Evolutionary conservation across 2,113 vertebrate species (phyloP), one percentile per base, ranked within the genome.

Genomic region (Elgaria multicarinata): DNA sequence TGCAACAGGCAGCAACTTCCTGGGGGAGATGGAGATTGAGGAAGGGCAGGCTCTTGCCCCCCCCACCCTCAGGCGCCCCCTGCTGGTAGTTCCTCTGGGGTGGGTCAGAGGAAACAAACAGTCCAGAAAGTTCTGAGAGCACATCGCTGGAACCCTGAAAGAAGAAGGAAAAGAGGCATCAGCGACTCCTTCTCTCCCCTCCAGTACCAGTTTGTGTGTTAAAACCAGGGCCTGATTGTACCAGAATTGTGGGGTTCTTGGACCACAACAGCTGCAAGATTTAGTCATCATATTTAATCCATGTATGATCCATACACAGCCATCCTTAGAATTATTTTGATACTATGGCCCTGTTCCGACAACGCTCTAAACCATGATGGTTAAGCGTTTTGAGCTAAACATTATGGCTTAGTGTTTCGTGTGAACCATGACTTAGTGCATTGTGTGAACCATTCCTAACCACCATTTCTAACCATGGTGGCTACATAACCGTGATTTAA

Each of bases 11-110:
- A 89, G 88, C 88, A 92, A 81, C 92, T 95, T 92, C 90, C 75
- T 14, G 94, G 95, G 93, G 85, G 89, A 92, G 92, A 93, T 93
- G 90, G 93, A 91, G 89, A 78, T 42, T 67, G 83, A 84, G 87
- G 90, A 74, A 50, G 50, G 79, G 76, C 71, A 83, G 74, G 6
- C 28, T 44, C 64, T 77, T 20, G 33, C 66, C 20, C 16, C 20
- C 16, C 62, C 75, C 58, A 31, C 33, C 71, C 85, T 42, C 55
- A 18, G 69, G 42, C 28, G 22, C 16, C 55, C 83, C 78, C 69
- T 55, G 62, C 62, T 20, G 69, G 85, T 77, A 76, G 24, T 66
- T 87, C 89, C 78, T 82, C 69, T 62, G 33, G 71, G 78, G 28
- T 75, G 39, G 76, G 44, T 64, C 72, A 39, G 82, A 89, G 88